Evolutionary conservation across 2,113 vertebrate genomes (phyloP), one percentile per base, ranked within the genome.

Genomic region (Ornithorhynchus anatinus): DNA sequence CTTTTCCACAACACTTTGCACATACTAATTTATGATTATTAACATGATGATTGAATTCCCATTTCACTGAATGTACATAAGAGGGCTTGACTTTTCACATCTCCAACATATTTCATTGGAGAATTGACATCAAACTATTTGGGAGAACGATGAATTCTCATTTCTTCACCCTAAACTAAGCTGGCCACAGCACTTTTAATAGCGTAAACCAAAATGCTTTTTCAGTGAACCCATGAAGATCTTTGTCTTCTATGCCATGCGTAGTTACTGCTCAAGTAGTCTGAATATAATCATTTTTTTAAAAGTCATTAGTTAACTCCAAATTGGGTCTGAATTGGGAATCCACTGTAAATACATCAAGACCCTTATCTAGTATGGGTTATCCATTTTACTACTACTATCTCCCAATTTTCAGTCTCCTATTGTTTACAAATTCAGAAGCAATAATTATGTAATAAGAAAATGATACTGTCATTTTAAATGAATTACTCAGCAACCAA

Each of bases 401-500:
- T 54, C 57, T 64, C 31, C 6, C 15, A 77, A 67, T 80, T 72
- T 45, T 77, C 64, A 58, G 70, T 35, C 39, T 77, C n/a, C 43
- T 57, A 38, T 76, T 48, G 80, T 67, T 80, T 73, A 42, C 25
- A 65, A 65, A 73, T 76, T 76, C 71, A 62, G 77, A 37, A 67
- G 68, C 40, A 71, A 68, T 76, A 69, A 80, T 78, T 80, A 52
- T 56, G 27, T 73, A 62, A 48, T 54, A 65, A 75, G 73, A 78
- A 84, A 80, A 80, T 68, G 77, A 69, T 76, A 45, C 67, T 75
- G 79, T 75, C 85, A 71, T 68, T 87, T 82, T 80, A 87, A 82
- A 76, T 68, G 73, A 84, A 79, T 50, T 35, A 31, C 39, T 60
- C 40, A 48, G 82, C 58, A 42, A 25, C 71, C 51, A 29, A 64